Percentiles rank a stretch among this genome's conserved stretches.
Evolutionary conservation across 2,797 vertebrate species (phyloP).

Genomic region (Anisognathus igniventris): DNA sequence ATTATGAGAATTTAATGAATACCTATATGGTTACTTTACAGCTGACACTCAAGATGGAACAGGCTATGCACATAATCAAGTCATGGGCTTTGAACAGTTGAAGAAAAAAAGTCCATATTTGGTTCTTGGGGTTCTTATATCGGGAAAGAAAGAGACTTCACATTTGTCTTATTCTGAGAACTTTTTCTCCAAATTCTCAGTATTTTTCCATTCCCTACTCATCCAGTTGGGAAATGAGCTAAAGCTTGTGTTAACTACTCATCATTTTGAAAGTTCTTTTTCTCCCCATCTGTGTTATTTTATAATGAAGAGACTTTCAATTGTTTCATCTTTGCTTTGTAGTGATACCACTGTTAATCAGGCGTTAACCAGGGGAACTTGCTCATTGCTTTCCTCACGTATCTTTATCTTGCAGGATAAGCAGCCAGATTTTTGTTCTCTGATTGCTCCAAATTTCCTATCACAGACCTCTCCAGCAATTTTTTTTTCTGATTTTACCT

Average conservation of each 20-base stretch:
- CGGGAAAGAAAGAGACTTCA: background rate
- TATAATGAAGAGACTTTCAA: background rate
- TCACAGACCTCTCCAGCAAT: background rate
- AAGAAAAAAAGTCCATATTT: background rate
- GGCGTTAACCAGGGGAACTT: background rate
- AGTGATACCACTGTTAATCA: background rate
- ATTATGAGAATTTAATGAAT: background rate
- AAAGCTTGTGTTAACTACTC: background rate
- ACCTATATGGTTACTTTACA: background rate
- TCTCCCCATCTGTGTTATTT: background rate
- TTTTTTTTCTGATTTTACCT: background rate
- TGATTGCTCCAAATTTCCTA: background rate
- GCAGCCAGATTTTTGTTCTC: background rate
- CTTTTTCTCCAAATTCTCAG: background rate
- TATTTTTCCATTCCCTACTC: background rate
- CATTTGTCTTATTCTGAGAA: background rate
- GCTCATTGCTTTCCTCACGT: accelerated
- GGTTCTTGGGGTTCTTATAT: background rate
- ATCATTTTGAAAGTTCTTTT: background rate
- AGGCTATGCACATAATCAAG: background rate
- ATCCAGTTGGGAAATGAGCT: background rate
- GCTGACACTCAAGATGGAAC: background rate
- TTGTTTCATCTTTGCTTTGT: background rate
- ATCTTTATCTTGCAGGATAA: background rate
- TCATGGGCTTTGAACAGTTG: background rate